Evolutionary conservation across 2,888 invertebrate genomes (phyloP).

Genomic region (Ophonus ardosiacus): DNA sequence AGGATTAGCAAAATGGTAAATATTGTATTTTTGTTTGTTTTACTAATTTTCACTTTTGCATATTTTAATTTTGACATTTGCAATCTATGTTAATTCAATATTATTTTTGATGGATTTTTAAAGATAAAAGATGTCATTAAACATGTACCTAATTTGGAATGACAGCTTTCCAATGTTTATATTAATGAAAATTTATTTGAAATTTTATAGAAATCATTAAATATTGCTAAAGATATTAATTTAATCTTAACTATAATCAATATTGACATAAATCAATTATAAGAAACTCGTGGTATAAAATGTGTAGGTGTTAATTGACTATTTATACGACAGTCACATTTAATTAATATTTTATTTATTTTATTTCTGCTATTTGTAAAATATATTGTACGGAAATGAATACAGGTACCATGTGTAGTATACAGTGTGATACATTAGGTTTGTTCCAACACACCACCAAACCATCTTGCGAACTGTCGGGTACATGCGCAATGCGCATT

Average conservation of each 20-base stretch:
- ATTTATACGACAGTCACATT: neutral
- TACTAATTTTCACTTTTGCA: neutral
- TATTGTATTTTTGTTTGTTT: neutral
- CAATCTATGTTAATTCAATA: neutral
- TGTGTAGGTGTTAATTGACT: neutral
- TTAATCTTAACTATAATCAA: neutral
- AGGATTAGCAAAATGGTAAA: neutral
- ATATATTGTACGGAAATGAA: too few relatives aligned
- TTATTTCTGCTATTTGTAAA: neutral
- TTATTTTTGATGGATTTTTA: neutral
- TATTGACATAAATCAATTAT: neutral
- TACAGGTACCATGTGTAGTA: too few relatives aligned
- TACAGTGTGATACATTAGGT: too few relatives aligned
- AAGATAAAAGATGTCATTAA: neutral
- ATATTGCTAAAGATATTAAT: neutral
- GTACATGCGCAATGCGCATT: too few relatives aligned
- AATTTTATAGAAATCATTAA: neutral
- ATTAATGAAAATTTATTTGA: neutral
- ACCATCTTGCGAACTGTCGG: too few relatives aligned
- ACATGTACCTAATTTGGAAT: neutral
- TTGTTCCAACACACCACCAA: too few relatives aligned
- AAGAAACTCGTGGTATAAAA: neutral
- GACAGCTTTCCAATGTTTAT: neutral
- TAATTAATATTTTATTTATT: neutral
- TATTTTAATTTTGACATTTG: constrained; percentile 12